Evolutionary conservation across 1,140 invertebrate genomes (phyloP), one percentile per base, ranked within the genome.

Genomic region (Adelges cooleyi): DNA sequence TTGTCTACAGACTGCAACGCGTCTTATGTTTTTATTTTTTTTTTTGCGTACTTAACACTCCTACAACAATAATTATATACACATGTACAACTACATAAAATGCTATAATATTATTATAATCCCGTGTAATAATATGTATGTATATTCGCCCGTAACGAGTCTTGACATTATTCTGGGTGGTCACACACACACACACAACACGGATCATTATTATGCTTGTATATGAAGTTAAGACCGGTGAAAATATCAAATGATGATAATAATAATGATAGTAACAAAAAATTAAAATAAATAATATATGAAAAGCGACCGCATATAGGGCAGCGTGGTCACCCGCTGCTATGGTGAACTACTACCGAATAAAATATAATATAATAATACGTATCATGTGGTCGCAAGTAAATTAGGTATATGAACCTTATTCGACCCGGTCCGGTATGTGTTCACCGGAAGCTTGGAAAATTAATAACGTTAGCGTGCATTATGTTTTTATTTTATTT

Each of bases 111-210:
- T n/a, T n/a, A n/a, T n/a, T n/a, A n/a, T n/a, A n/a, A n/a, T n/a
- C n/a, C n/a, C n/a, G n/a, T n/a, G n/a, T n/a, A n/a, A n/a, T n/a
- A n/a, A n/a, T n/a, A n/a, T n/a, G n/a, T n/a, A n/a, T n/a, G n/a
- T n/a, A n/a, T n/a, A 33, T 11, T 33, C 29, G 29, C 53, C 20
- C 53, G 42, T 56, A 56, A 56, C 53, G 53, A 56, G 53, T 56
- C 53, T 56, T 56, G 53, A 56, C 53, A 36, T 56, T 56, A 40
- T 56, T 56, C 53, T 56, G 53, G 53, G 53, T 42, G 53, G 53
- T 40, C 53, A 56, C 36, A 38, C 23, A 36, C 51, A 20, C 51
- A 15, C 10, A 11, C 17, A 56, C 48, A 25, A 38, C 20, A 36
- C 27, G 3, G 2, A 40, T 13, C 10, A 38, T 54, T 20, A 20